Evolutionary conservation across 2,888 invertebrate genomes (phyloP).

Genomic region (Lasioglossum pauxillum): DNA sequence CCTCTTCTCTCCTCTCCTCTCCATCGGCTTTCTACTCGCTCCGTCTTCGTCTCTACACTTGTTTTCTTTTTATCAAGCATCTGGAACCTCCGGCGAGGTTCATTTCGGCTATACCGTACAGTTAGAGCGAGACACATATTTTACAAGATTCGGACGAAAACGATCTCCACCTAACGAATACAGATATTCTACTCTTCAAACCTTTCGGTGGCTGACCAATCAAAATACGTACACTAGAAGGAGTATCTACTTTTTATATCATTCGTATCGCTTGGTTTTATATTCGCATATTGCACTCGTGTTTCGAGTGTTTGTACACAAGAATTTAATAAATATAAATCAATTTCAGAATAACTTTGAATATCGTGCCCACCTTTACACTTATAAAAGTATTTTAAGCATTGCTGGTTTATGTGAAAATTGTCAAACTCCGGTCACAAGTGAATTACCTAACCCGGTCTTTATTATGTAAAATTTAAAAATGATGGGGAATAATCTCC

Average conservation of each 20-base stretch:
- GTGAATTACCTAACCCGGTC: too few relatives aligned
- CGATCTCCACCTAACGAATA: background rate
- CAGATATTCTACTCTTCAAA: background rate
- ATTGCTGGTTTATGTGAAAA: too few relatives aligned
- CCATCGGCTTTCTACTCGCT: background rate
- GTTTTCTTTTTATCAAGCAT: conserved; percentile 17
- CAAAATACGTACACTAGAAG: background rate
- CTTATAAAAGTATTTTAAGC: too few relatives aligned
- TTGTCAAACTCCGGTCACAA: too few relatives aligned
- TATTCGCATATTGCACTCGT: too few relatives aligned
- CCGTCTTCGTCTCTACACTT: background rate
- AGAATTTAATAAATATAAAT: too few relatives aligned
- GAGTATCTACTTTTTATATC: background rate
- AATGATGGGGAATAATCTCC: too few relatives aligned
- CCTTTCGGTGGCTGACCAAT: background rate
- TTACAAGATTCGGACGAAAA: background rate
- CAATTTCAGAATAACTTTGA: too few relatives aligned
- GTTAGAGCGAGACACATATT: conserved; percentile 1
- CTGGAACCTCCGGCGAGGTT: background rate
- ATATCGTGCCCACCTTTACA: too few relatives aligned
- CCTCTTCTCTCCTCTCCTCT: background rate
- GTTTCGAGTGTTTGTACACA: too few relatives aligned
- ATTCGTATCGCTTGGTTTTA: background rate
- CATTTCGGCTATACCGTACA: background rate
- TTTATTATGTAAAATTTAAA: too few relatives aligned